phyloP scores from a whole-genome alignment of 2,113 vertebrate genomes.

The Parus major region DNA sequence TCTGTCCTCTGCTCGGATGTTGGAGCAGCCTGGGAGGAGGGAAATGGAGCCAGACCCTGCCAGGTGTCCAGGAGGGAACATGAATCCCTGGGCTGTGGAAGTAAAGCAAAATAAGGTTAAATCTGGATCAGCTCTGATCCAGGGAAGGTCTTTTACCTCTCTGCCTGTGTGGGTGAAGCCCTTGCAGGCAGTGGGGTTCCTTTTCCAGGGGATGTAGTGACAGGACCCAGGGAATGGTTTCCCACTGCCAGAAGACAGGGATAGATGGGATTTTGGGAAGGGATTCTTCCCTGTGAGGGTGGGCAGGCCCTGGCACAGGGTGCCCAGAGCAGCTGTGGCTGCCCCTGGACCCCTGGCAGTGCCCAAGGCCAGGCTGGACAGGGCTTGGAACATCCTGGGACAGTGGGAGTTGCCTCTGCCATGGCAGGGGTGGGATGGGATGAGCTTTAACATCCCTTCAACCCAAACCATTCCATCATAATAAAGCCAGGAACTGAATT shows the following conservation, averaged over 20 bases:
- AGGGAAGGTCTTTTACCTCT: background rate
- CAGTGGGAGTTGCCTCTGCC: background rate
- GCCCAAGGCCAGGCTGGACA: accelerated
- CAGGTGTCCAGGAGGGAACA: background rate
- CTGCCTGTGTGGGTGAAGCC: background rate
- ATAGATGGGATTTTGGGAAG: accelerated
- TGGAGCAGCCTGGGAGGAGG: background rate
- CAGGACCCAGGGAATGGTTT: background rate
- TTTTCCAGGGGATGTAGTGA: background rate
- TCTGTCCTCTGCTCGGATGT: accelerated
- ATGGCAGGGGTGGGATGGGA: accelerated
- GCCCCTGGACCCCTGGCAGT: background rate
- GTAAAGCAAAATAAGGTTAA: accelerated
- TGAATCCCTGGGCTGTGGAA: background rate
- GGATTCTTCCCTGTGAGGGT: background rate
- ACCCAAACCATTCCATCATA: background rate
- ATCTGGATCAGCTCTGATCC: accelerated
- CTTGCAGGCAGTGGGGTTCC: background rate
- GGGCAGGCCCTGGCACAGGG: background rate
- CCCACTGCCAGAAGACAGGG: background rate
- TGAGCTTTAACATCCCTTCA: background rate
- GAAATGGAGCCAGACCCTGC: background rate
- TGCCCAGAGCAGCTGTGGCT: background rate
- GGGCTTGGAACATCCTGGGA: background rate
- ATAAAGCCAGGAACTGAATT: background rate